Evolutionary conservation across 2,888 invertebrate species (phyloP).

Genomic region (Aleiodes alternator): DNA sequence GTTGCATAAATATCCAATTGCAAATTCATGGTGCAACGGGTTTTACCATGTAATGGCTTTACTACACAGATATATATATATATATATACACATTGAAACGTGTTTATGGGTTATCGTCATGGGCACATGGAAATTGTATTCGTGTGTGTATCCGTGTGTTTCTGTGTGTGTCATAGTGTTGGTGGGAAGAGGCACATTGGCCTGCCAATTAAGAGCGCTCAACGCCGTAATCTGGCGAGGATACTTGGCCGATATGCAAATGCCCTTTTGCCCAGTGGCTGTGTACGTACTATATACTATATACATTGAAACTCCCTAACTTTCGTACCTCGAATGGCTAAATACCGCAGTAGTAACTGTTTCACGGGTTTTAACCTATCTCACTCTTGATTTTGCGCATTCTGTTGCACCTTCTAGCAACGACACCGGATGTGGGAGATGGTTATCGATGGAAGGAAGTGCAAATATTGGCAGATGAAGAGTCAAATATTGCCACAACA

Average conservation of each 20-base stretch:
- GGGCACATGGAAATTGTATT: constrained; percentile 34
- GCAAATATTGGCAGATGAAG: constrained; percentile 3
- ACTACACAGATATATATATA: background rate
- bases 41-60: constrained; percentile 22
- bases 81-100: constrained; percentile 13
- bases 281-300: background rate
- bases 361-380: background rate
- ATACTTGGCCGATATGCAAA: constrained; percentile 62
- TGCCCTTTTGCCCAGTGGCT: constrained; percentile 45
- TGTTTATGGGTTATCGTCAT: constrained; percentile 51
- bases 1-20: constrained; percentile 31
- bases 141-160: too few species aligned
- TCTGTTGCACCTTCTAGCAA: background rate
- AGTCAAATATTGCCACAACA: background rate
- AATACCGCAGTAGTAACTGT: too few species aligned
- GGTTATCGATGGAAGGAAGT: constrained; percentile 5
- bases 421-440: constrained; percentile 32
- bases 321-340: background rate
- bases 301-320: background rate
- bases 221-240: constrained; percentile 58
- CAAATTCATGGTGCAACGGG: constrained; percentile 21
- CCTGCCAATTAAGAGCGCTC: constrained; percentile 63
- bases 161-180: background rate
- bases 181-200: constrained; percentile 46
- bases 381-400: background rate